Conservation (phyloP, 1,140 invertebrate species). For the Apis cerana region DNA sequence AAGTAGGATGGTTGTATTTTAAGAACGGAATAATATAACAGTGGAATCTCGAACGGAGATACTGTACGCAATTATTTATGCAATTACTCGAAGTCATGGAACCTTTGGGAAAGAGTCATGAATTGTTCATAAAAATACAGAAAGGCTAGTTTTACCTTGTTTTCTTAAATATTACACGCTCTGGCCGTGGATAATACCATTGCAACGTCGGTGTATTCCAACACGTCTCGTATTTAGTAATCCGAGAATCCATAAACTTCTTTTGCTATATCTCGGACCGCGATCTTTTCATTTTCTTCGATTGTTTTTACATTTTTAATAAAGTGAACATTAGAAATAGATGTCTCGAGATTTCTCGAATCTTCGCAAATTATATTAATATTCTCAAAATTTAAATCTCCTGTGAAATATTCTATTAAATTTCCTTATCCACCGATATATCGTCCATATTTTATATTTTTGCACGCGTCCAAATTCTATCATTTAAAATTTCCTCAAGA, state of each 20-base stretch:
- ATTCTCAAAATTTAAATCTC: no score
- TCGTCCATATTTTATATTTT: no score
- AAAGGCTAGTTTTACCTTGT: neutral
- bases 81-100: neutral
- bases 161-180: conserved; percentile 17
- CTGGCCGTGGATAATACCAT: neutral
- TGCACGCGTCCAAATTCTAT: no score
- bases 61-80: neutral
- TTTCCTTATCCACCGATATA: no score
- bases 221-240: neutral
- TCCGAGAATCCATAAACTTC: neutral
- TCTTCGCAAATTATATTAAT: no score
- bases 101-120: neutral
- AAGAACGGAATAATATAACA: neutral
- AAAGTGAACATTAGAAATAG: no score
- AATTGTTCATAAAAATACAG: conserved; percentile 9
- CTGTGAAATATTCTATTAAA: no score
- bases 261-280: neutral
- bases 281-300: neutral
- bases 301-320: neutral
- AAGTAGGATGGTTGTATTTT: neutral
- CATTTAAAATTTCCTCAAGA: no score
- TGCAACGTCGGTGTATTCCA: neutral
- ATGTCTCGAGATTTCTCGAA: no score
- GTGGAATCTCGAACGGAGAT: neutral